These are phyloP conservation scores for Catalaphyllia jardinei DNA, from an alignment of 64 coral and sea anemone genomes.

Conservation along the genomic window DNA sequence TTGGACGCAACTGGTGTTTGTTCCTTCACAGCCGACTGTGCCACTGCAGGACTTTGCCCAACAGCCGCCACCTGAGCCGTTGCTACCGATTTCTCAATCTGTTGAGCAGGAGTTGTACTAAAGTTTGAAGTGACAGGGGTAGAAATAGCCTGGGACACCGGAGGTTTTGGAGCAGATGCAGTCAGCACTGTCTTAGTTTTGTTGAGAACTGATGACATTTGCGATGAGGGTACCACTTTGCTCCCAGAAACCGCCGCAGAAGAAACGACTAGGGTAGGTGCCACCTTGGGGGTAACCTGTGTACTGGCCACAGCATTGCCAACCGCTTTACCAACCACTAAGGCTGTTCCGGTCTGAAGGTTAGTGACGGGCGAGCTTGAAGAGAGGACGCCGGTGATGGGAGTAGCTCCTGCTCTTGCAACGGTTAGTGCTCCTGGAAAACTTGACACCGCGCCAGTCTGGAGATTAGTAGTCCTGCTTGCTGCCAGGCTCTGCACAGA, in stretches of 20 bases:
- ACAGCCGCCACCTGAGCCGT: neutral
- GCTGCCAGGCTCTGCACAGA: neutral
- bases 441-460: neutral
- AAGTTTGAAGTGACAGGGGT: neutral
- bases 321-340: neutral
- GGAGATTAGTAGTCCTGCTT: slow-evolving; percentile 2
- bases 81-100: neutral
- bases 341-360: neutral
- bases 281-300: neutral
- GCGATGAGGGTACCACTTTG: neutral
- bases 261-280: neutral
- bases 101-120: neutral
- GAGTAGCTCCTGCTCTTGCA: neutral
- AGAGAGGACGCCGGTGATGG: neutral
- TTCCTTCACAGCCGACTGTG: neutral
- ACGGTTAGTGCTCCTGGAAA: slow-evolving; percentile 24
- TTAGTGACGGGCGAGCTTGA: neutral
- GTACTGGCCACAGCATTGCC: neutral
- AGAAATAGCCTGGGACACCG: neutral
- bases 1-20: too few relatives aligned
- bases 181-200: neutral
- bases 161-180: neutral
- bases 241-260: neutral
- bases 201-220: neutral
- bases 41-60: neutral